Evolutionary conservation across 2,113 vertebrate species (phyloP).

Genomic region (Anolis sagrei): DNA sequence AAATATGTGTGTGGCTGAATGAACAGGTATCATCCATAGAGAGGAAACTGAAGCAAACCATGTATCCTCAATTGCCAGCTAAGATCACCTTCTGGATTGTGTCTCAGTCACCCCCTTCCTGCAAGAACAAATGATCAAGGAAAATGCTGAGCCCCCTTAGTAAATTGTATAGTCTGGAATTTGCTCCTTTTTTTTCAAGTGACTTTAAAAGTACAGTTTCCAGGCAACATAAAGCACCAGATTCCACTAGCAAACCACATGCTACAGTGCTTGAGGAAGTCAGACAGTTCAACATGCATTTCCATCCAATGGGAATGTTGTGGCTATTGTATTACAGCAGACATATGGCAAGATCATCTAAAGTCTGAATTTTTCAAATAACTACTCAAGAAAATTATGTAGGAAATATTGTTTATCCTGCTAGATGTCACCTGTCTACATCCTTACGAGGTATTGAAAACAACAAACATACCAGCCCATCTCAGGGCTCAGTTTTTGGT

Average conservation of each 20-base stretch:
- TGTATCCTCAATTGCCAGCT: not conserved
- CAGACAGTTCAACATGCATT: constrained; percentile 1
- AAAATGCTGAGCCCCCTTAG: not conserved
- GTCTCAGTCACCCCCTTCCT: constrained; percentile 12
- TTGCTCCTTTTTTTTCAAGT: not conserved
- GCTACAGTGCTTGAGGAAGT: not conserved
- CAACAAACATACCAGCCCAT: not conserved
- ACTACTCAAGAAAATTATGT: not conserved
- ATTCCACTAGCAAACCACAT: constrained; percentile 4
- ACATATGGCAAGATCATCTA: not conserved
- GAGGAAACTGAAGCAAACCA: constrained; percentile 4
- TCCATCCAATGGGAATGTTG: constrained; percentile 14
- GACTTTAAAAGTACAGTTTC: constrained; percentile 5
- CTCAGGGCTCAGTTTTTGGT: not conserved
- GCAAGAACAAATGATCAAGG: constrained; percentile 18
- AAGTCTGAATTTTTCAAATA: not conserved
- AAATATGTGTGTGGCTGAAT: constrained; percentile 5
- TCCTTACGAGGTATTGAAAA: not conserved
- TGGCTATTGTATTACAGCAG: not conserved
- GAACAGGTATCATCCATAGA: not conserved
- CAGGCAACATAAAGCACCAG: not conserved
- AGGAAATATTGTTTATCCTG: constrained; percentile 28
- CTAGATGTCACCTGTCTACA: constrained; percentile 13
- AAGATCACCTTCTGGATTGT: constrained; percentile 12
- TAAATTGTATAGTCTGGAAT: constrained; percentile 40